Evolutionary conservation across 1,140 invertebrate species (phyloP).

Genomic region (Bicyclus anynana): DNA sequence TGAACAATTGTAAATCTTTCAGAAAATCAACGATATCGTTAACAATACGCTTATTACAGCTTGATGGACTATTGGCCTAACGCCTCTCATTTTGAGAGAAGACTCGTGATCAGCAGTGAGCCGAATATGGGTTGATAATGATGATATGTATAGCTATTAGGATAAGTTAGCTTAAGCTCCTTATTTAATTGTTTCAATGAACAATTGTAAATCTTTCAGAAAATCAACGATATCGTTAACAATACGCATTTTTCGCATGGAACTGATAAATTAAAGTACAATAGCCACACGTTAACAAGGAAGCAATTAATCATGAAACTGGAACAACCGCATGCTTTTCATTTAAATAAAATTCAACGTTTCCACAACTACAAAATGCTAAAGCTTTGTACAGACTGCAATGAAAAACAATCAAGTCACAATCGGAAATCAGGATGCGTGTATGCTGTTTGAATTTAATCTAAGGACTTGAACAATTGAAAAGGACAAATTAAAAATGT

Average conservation of each 20-base stretch:
- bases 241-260: constrained; percentile 10
- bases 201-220: not conserved
- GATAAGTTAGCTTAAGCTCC: no score
- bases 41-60: constrained; percentile 11
- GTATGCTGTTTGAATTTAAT: no score
- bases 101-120: no score
- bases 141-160: no score
- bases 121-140: no score
- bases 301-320: constrained; percentile 30
- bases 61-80: no score
- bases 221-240: constrained; percentile 20
- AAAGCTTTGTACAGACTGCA: constrained; percentile 8
- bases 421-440: constrained; percentile 1
- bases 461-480: not conserved
- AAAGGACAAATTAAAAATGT: no score
- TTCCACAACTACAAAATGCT: constrained; percentile 24
- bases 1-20: not conserved
- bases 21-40: constrained; percentile 18
- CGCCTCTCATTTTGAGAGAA: no score
- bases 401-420: constrained; percentile 7
- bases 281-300: constrained; percentile 27
- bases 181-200: no score
- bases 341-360: constrained; percentile 31
- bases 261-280: constrained; percentile 27
- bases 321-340: constrained; percentile 21